Conservation (phyloP, 92 coral and sea anemone genomes). For the Heteractis magnifica region DNA sequence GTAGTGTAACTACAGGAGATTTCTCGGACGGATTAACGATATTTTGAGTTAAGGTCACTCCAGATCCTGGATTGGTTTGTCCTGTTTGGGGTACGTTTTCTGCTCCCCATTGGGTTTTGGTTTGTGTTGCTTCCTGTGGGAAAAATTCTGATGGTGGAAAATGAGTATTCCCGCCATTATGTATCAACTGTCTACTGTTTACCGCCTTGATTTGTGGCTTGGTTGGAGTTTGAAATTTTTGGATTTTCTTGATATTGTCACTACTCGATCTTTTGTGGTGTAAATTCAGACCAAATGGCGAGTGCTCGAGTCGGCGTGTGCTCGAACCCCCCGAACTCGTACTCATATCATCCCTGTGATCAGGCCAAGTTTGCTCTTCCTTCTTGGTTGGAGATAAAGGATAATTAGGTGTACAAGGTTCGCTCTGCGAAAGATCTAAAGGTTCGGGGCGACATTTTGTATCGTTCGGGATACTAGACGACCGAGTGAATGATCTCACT, state of each 20-base stretch:
- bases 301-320: constrained; percentile 76
- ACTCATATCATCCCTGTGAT: constrained; percentile 61
- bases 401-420: constrained; percentile 50
- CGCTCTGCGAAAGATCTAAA: constrained; percentile 64
- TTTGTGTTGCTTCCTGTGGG: constrained; percentile 82
- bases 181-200: constrained; percentile 51
- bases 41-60: background rate
- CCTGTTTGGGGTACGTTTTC: constrained; percentile 32
- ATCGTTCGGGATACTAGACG: constrained; percentile 40
- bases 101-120: constrained; percentile 69
- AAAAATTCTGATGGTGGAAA: constrained; percentile 81
- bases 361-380: constrained; percentile 58
- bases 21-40: constrained; percentile 4
- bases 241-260: constrained; percentile 36
- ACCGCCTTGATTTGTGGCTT: constrained; percentile 54
- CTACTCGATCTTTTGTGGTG: constrained; percentile 65
- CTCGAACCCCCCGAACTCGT: constrained; percentile 58
- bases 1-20: constrained; percentile 46
- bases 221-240: constrained; percentile 28
- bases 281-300: constrained; percentile 81
- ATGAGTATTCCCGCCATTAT: constrained; percentile 52
- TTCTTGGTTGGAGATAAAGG: constrained; percentile 43
- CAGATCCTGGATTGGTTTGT: constrained; percentile 1
- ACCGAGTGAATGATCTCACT: constrained; percentile 36
- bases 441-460: constrained; percentile 31